Evolutionary conservation across 2,113 vertebrate species (phyloP), one percentile per base, ranked within the genome.

Genomic region (Triplophysa siluroides): DNA sequence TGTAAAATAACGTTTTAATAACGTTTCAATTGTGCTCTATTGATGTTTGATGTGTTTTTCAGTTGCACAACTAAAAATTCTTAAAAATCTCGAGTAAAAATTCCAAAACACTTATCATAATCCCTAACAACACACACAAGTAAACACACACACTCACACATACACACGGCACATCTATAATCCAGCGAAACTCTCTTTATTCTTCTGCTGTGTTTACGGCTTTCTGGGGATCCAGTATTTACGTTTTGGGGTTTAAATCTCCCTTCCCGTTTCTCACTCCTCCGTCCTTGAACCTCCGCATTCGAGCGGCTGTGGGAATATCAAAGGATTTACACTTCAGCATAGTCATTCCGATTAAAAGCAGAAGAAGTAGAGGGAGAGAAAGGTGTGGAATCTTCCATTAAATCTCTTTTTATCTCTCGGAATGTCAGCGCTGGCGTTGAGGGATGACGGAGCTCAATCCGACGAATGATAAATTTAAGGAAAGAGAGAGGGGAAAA

Each of bases 371-470:
- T 52, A 52, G 29, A 72, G 23, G 41, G 14, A 29, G 47, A 74
- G 73, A 61, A 45, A 70, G 68, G 67, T 83, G 81, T 33, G 41
- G 68, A 65, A 65, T 69, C 68, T 43, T 73, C 61, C 33, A 43
- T 29, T 79, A 79, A 69, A 76, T 81, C 79, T 81, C 33, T 58
- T 81, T n/a, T 61, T 52, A 70, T 64, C 79, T 81, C 71, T 23
- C 24, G n/a, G 61, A 66, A 67, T 81, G 76, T 76, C 71, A 58
- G 23, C 16, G 56, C 33, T 70, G 79, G 56, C 79, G 60, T 67
- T 67, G 70, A 75, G 45, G 63, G 65, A 81, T 75, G 71, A 75
- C 33, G 14, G 62, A 16, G 9, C 14, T 9, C 71, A 74, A 80
- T 74, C 47, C 70, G 1, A 24, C 19, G 63, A 47, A 80, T 75